Percentiles rank a stretch among this genome's conserved stretches.
Conservation (phyloP, 2,888 invertebrate species). For the Cinara cedri region DNA sequence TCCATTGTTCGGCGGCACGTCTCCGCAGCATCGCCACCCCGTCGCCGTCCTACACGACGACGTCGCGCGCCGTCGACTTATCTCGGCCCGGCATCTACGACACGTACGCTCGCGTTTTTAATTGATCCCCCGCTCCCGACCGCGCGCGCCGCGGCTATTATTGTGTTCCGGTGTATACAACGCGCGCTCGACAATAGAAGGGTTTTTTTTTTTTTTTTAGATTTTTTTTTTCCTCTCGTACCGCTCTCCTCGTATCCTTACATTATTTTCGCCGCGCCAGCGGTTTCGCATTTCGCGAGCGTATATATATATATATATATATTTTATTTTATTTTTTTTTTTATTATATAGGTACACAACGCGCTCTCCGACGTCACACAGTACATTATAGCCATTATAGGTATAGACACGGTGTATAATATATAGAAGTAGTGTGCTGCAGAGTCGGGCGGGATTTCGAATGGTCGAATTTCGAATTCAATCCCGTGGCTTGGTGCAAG, state of each 20-base stretch:
- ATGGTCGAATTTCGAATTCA: too few relatives aligned
- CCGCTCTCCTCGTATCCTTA: neutral
- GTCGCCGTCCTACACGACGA: constrained; percentile 41
- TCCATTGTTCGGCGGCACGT: constrained; percentile 54
- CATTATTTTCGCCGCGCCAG: neutral
- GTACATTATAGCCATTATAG: too few relatives aligned
- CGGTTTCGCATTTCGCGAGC: constrained; percentile 1
- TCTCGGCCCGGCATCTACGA: constrained; percentile 54
- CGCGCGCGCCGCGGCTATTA: constrained; percentile 23
- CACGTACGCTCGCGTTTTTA: constrained; percentile 54
- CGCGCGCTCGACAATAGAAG: constrained; percentile 17
- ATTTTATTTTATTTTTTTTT: too few relatives aligned
- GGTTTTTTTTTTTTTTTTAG: constrained; percentile 27
- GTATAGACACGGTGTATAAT: too few relatives aligned
- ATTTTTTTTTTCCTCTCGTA: neutral
- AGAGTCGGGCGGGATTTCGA: too few relatives aligned
- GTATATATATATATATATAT: neutral
- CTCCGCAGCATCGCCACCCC: constrained; percentile 48
- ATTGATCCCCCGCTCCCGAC: constrained; percentile 52
- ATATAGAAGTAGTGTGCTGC: too few relatives aligned
- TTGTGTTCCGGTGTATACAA: constrained; percentile 18
- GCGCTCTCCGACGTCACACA: too few relatives aligned
- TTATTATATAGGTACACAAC: too few relatives aligned
- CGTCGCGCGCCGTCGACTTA: constrained; percentile 44
- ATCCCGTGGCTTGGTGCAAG: too few relatives aligned